Base-by-base conservation (phyloP, 2,888 invertebrate species). In the Lithophane socia region DNA sequence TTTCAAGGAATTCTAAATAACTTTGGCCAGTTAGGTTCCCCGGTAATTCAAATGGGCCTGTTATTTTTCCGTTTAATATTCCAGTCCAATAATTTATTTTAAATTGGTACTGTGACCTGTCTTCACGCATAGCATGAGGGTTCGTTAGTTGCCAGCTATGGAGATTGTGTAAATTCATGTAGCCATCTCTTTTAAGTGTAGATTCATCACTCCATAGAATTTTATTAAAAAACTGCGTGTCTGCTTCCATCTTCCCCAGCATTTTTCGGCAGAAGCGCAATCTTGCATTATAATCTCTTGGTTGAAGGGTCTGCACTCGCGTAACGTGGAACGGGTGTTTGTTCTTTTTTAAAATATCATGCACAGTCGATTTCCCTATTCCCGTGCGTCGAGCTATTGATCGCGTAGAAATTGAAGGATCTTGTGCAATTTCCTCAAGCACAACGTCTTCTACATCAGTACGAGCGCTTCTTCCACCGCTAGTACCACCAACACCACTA, bases 91-190 rank as follows among this genome's bases (percentile, higher is more conserved):
- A 37, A 37, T 37, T 37, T 37, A 37, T 37, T 37, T 37, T 37
- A 37, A 37, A 37, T 37, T 37, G 37, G 37, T 37, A 37, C 37
- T 37, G 37, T 37, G 37, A 37, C 47, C 12, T 47, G 47, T 47
- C 12, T 47, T 47, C 47, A 58, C 56, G n/a, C 56, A 58, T 58
- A n/a, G 5, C 12, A 58, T 7, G 56, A 58, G 56, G 56, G n/a
- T 58, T 58, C n/a, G 5, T 7, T n/a, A 58, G n/a, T 58, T 58
- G 56, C 56, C 56, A 58, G 56, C 56, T 29, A 82, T 58, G 56
- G 56, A 86, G 64, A 54, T 86, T 86, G 73, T 84, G 87, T 29
- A 86, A 69, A 72, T 87, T 86, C 49, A 79, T 56, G 61, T 71
- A 70, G 7, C 75, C 70, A 58, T 70, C 70, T 37, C 54, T 72